Evolutionary conservation across 1,140 invertebrate species (phyloP).

Genomic region (Tetranychus urticae): DNA sequence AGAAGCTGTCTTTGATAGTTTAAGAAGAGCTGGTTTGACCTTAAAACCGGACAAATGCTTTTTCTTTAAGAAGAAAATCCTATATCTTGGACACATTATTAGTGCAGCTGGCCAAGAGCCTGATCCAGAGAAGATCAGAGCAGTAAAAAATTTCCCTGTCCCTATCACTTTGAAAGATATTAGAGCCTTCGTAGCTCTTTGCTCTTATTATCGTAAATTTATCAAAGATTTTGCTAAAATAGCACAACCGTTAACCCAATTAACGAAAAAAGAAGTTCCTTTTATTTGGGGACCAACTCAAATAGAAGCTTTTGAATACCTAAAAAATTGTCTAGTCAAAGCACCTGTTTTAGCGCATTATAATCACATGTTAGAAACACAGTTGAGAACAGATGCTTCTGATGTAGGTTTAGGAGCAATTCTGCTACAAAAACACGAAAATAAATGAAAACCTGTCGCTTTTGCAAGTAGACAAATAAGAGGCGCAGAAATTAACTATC

Average conservation of each 20-base stretch:
- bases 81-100: slow-evolving; percentile 10
- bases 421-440: neutral
- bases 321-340: neutral
- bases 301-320: neutral
- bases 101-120: slow-evolving; percentile 4
- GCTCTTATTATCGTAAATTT: slow-evolving; percentile 11
- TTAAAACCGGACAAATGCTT: slow-evolving; percentile 5
- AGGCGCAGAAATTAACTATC: slow-evolving; percentile 8
- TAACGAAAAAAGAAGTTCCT: slow-evolving; percentile 11
- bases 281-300: slow-evolving; percentile 3
- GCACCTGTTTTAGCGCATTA: neutral
- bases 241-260: slow-evolving; percentile 16
- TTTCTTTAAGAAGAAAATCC: slow-evolving; percentile 3
- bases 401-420: slow-evolving; percentile 1
- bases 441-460: neutral
- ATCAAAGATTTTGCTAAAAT: slow-evolving; percentile 17
- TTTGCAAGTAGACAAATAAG: slow-evolving; percentile 11
- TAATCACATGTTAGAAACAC: no score
- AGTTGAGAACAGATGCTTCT: neutral
- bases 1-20: slow-evolving; percentile 11
- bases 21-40: neutral
- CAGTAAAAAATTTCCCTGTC: slow-evolving; percentile 5
- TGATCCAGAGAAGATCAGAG: slow-evolving; percentile 4
- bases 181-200: slow-evolving; percentile 7
- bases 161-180: slow-evolving; percentile 7